Base-by-base conservation (phyloP, 2,113 vertebrate species). In the Eudyptes chrysolophus region DNA sequence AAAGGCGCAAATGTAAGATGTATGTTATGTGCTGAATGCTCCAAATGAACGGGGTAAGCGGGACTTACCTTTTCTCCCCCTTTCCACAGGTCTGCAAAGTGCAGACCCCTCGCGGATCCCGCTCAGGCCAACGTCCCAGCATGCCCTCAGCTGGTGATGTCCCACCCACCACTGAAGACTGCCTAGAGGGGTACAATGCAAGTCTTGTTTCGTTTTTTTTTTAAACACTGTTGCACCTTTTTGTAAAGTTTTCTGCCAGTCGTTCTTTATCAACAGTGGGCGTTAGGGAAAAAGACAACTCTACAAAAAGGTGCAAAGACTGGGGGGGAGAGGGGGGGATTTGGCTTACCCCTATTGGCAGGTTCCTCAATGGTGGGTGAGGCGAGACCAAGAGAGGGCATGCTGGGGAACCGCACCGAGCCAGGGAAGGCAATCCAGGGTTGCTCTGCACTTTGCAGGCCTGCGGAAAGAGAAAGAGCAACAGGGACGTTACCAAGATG, bases 401-500 rank as follows among this genome's bases (percentile, higher is more conserved):
- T 96, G 96, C 76, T 97, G 97, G 97, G 95, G 98, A 90, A 94
- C 96, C 97, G 77, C 98, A 98, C 92, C 98, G 97, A 92, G 97
- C 96, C 95, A 98, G 96, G 90, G 98, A 72, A 71, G 97, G 98
- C 96, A 98, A 95, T 96, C 98, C 98, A 83, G 97, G 98, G 92
- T 94, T 97, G 95, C 97, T 98, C 97, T 98, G 98, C 95, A 98
- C 97, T 98, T 98, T 98, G 98, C 97, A 98, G 95, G 97, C 95
- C 98, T 98, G 98, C 13, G 36, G 95, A 95, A 95, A 98, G 92
- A 97, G 75, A 97, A 96, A 97, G 96, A 98, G 94, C 4, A 2
- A 96, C 48, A 96, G 79, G 42, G 26, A 36, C 7, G 4, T 97
- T 95, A 97, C 57, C 16, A 4, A 7, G 40, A 7, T 0, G 66